Base-by-base conservation (phyloP, 2,113 vertebrate genomes). In the Gavialis gangeticus region DNA sequence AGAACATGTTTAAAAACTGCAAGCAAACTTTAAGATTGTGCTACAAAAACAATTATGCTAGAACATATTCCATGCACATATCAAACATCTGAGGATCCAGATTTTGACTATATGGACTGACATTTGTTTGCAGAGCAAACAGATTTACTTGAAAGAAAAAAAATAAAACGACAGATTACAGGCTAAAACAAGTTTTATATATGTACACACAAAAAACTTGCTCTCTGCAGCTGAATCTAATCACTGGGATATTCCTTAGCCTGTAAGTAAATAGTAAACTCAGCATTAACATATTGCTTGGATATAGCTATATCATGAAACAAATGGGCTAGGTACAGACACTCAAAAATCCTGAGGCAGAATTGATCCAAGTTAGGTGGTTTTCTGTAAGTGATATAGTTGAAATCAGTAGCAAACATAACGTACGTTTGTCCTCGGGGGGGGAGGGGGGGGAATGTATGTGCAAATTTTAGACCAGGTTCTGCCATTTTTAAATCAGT, bases 1-100 rank as follows among this genome's bases (percentile, higher is more conserved):
- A 92, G 92, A 97, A 97, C 96, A 98, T 60, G 89, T 93, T 97
- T 18, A 96, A 91, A 96, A 97, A 95, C 94, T 94, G 95, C 97
- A 98, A 98, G 97, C 95, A 97, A 96, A 97, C 94, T 98, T 94
- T 95, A 94, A 97, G 90, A 85, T 75, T n/a, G 87, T 86, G 94
- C 97, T 95, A 96, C 77, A 71, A 82, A 89, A 96, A 95, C 92
- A 94, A 78, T 94, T 4, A 87, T 85, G 78, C 87, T 94, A 84
- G 87, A 97, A 96, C 84, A 95, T 58, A 95, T 79, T 55, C 92
- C 97, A 96, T 94, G 96, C 96, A 97, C 95, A 91, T 93, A 79
- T 95, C 93, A 87, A 19, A 75, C 46, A 91, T 83, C 84, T 71
- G 62, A 89, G 90, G 85, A 76, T 83, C 79, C 12, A 88, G 81